phyloP scores from a whole-genome alignment of 2,797 vertebrate species.

The Sebastes miniatus region DNA sequence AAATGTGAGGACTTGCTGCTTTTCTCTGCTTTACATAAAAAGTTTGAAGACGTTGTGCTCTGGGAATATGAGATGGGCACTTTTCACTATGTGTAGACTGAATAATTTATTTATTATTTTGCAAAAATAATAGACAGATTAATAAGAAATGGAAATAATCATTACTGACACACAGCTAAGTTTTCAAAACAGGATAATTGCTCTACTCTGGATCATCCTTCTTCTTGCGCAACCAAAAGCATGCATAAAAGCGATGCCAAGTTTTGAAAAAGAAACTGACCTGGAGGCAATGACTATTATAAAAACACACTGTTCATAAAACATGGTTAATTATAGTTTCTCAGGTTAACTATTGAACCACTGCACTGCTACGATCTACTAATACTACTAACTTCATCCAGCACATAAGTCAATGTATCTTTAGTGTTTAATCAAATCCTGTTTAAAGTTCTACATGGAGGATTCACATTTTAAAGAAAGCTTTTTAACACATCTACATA shows the following conservation, averaged over 20 bases:
- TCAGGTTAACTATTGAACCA: not conserved
- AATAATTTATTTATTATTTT: not conserved
- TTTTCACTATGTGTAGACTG: not conserved
- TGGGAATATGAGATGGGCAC: too few species aligned
- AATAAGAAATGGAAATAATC: too few species aligned
- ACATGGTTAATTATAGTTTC: not conserved
- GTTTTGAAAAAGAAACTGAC: not conserved
- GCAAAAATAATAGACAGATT: not conserved
- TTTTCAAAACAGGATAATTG: not conserved
- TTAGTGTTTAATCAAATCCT: not conserved
- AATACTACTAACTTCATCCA: not conserved
- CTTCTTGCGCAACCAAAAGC: conserved; percentile 1
- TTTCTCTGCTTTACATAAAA: too few species aligned
- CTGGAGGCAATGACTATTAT: not conserved
- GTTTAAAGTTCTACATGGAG: not conserved
- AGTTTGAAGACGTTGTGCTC: too few species aligned
- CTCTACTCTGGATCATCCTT: not conserved
- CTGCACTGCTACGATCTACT: not conserved
- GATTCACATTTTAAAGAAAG: not conserved
- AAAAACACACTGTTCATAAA: not conserved
- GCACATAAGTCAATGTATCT: not conserved
- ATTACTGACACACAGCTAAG: too few species aligned
- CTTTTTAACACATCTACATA: not conserved
- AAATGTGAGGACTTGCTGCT: too few species aligned
- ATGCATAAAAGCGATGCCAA: not conserved